These are phyloP conservation scores for Nasua narica DNA, from an alignment of 2,797 vertebrate genomes.

Conservation along the genomic window DNA sequence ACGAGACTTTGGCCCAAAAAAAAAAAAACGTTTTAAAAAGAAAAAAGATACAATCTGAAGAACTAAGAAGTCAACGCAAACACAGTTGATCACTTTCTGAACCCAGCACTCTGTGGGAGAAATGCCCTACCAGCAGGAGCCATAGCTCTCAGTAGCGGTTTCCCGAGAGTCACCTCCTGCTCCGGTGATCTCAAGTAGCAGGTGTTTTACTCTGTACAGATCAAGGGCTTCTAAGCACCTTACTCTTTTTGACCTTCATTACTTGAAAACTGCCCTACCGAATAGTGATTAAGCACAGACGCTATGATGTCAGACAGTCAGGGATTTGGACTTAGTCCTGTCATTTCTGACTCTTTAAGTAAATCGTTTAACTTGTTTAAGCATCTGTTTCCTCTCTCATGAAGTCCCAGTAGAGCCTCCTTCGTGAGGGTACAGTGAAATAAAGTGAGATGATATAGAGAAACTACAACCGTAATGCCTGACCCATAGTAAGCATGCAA, in stretches of 20 bases:
- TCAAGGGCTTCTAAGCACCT: neutral
- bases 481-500: neutral
- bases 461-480: neutral
- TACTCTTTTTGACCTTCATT: neutral
- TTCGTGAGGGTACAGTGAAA: neutral
- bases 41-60: neutral
- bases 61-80: neutral
- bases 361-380: neutral
- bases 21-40: slow-evolving; percentile 34
- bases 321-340: neutral
- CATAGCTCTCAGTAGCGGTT: neutral
- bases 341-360: neutral
- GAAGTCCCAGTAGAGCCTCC: neutral
- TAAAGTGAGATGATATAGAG: neutral
- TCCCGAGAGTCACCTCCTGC: neutral
- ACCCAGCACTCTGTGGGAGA: neutral
- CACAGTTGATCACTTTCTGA: neutral
- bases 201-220: neutral
- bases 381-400: neutral
- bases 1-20: neutral
- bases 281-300: neutral
- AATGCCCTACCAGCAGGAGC: neutral
- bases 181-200: neutral
- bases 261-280: neutral
- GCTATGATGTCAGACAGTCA: neutral